Evolutionary conservation across 2,113 vertebrate genomes (phyloP).

Genomic region (Porphyrio hochstetteri): DNA sequence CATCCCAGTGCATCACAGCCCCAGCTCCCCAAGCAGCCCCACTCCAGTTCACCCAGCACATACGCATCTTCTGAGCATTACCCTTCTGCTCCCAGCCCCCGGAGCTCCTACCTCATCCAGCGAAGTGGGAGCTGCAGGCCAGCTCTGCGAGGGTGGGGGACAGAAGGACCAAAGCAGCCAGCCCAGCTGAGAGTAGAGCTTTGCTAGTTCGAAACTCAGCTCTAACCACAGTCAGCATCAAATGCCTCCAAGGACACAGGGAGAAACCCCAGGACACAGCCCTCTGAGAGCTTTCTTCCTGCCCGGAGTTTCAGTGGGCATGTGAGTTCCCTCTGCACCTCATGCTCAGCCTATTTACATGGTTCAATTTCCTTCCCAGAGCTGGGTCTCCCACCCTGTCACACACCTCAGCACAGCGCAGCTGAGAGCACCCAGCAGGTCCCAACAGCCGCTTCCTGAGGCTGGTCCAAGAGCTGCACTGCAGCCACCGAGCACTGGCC

Average conservation of each 20-base stretch:
- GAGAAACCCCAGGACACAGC: not conserved
- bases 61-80: not conserved
- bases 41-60: not conserved
- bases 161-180: not conserved
- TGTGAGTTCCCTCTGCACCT: not conserved
- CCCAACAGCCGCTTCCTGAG: not conserved
- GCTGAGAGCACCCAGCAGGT: not conserved
- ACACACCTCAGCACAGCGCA: not conserved
- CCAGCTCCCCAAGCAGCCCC: not conserved
- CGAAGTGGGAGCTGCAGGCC: not conserved
- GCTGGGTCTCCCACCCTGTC: not conserved
- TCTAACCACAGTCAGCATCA: not conserved
- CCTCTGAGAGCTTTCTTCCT: not conserved
- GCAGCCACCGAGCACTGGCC: fast-evolving
- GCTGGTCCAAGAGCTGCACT: not conserved
- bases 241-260: not conserved
- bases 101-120: not conserved
- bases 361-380: not conserved
- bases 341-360: fast-evolving
- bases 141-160: not conserved
- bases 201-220: not conserved
- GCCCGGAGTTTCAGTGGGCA: fast-evolving
- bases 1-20: fast-evolving
- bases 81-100: not conserved
- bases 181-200: too few relatives aligned